A percentile compares a stretch with the other conserved stretches of the same genome.
Evolutionary conservation across 1,140 invertebrate species (phyloP).

Genomic region (Gonioctena quinquepunctata): DNA sequence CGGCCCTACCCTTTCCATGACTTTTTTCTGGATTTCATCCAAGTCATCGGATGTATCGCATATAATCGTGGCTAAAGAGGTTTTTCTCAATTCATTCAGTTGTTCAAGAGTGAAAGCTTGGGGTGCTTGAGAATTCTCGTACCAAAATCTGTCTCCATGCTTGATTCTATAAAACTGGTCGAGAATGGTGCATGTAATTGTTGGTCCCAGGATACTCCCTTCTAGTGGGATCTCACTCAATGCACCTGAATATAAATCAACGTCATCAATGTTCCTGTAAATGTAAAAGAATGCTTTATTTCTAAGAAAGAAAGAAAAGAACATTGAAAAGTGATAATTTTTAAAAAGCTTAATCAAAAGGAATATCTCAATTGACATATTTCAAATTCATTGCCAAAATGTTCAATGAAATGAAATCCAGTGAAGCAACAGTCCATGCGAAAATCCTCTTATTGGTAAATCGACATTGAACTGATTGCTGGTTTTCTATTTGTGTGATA

Average conservation of each 20-base stretch:
- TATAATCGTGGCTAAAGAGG: slow-evolving; percentile 80
- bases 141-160: slow-evolving; percentile 84
- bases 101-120: slow-evolving; percentile 79
- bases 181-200: slow-evolving; percentile 81
- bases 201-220: slow-evolving; percentile 78
- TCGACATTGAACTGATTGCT: too few relatives aligned
- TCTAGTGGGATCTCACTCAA: slow-evolving; percentile 73
- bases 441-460: too few relatives aligned
- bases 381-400: too few relatives aligned
- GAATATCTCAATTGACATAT: too few relatives aligned
- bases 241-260: slow-evolving; percentile 86
- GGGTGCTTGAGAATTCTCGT: slow-evolving; percentile 70
- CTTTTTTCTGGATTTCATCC: slow-evolving; percentile 71
- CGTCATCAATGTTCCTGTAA: slow-evolving; percentile 73
- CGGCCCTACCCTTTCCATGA: slow-evolving; percentile 69
- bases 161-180: slow-evolving; percentile 84
- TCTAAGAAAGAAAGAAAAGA: too few relatives aligned
- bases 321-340: neutral
- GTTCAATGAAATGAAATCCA: neutral
- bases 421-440: neutral
- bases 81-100: slow-evolving; percentile 82
- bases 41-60: slow-evolving; percentile 87
- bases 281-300: slow-evolving; percentile 1
- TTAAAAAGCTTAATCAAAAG: neutral
- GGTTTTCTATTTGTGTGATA: too few relatives aligned